Evolutionary conservation across 2,797 vertebrate species (phyloP).

Genomic region (Ateles fusciceps): DNA sequence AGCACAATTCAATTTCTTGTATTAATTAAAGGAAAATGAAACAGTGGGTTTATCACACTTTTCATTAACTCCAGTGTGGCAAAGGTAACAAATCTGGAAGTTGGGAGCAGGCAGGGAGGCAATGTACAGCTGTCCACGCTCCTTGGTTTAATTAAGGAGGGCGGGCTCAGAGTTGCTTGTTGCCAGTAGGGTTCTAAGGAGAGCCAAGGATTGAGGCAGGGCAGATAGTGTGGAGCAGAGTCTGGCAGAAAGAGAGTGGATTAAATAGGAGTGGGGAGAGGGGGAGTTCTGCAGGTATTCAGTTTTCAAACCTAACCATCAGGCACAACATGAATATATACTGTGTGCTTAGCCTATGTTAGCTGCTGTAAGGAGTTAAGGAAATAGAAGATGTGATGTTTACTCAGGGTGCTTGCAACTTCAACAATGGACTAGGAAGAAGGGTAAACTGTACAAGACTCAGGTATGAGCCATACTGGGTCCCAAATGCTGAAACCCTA

Average conservation of each 20-base stretch:
- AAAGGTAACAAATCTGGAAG: neutral
- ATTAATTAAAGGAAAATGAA: constrained; percentile 75
- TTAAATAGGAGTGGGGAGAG: neutral
- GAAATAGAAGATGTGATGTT: neutral
- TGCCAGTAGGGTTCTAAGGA: neutral
- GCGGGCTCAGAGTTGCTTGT: neutral
- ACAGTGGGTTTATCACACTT: constrained; percentile 62
- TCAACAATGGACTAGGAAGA: neutral
- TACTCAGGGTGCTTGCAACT: neutral
- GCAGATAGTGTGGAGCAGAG: neutral
- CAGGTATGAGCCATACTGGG: neutral
- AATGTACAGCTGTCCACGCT: neutral
- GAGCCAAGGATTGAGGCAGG: neutral
- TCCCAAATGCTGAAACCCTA: neutral
- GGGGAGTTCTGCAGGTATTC: no score
- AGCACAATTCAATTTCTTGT: constrained; percentile 57
- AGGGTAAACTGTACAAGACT: neutral
- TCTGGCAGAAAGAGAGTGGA: neutral
- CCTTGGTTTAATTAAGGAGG: neutral
- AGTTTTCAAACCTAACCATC: no score
- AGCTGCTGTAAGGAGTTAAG: neutral
- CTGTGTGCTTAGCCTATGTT: neutral
- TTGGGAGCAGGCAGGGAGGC: neutral
- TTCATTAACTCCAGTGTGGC: constrained; percentile 58
- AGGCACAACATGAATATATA: neutral